A percentile compares a stretch with the other conserved stretches of the same genome.
phyloP scores from a whole-genome alignment of 2,113 vertebrate genomes.

The Calonectris borealis region DNA sequence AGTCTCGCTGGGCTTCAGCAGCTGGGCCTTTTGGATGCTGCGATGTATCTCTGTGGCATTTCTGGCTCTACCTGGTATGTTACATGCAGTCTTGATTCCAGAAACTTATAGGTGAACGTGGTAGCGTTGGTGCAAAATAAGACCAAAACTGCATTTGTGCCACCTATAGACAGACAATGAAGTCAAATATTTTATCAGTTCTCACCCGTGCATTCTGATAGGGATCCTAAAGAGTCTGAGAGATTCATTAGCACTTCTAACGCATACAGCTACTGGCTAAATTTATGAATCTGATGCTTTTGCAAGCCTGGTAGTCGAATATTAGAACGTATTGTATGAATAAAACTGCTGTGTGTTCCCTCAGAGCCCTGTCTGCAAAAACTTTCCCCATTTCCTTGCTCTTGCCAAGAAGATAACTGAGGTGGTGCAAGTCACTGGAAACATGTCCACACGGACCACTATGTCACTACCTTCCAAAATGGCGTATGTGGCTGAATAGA shows the following conservation, averaged over 20 bases:
- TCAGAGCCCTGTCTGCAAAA: neutral
- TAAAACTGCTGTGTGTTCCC: neutral
- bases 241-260: neutral
- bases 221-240: neutral
- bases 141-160: neutral
- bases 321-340: rapidly evolving
- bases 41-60: conserved; percentile 80
- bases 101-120: neutral
- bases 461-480: neutral
- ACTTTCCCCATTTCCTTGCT: neutral
- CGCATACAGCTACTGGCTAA: neutral
- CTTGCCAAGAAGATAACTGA: neutral
- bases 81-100: neutral
- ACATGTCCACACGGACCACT: rapidly evolving
- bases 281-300: neutral
- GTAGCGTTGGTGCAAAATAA: neutral
- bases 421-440: neutral
- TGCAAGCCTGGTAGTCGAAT: neutral
- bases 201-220: neutral
- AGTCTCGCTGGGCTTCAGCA: conserved; percentile 82
- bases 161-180: neutral
- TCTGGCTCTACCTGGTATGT: conserved; percentile 91
- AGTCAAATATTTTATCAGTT: neutral
- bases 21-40: conserved; percentile 77
- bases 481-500: rapidly evolving